Conservation (phyloP, 2,888 invertebrate species). For the Drosophila merina region DNA sequence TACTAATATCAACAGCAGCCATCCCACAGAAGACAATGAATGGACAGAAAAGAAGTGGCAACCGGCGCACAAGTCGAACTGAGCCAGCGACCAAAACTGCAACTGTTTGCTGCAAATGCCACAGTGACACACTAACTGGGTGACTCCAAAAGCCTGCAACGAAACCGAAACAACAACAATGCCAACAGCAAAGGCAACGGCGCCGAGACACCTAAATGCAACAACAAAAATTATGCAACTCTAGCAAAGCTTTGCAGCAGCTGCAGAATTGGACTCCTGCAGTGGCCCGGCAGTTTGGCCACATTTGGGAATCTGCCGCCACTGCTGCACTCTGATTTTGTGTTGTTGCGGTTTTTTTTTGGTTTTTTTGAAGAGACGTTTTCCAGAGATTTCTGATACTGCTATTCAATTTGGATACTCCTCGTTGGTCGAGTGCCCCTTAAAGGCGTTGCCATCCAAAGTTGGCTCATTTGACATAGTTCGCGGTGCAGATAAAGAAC, state of each 20-base stretch:
- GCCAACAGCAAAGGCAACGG: conserved; percentile 27
- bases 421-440: conserved; percentile 19
- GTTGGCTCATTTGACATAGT: conserved; percentile 51
- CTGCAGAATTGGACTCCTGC: conserved; percentile 49
- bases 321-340: conserved; percentile 25
- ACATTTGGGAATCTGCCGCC: conserved; percentile 73
- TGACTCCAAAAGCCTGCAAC: conserved; percentile 67
- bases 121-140: conserved; percentile 79
- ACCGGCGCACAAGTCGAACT: conserved; percentile 27
- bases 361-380: conserved; percentile 44
- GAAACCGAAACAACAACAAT: conserved; percentile 19
- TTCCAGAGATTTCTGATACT: conserved; percentile 52
- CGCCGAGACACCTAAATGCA: conserved; percentile 29
- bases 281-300: conserved; percentile 41
- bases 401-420: conserved; percentile 61
- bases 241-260: conserved; percentile 52
- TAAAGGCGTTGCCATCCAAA: conserved; percentile 45
- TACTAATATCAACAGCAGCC: conserved; percentile 55
- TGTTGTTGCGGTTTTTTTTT: conserved; percentile 31
- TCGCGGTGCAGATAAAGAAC: conserved; percentile 58
- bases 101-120: conserved; percentile 66
- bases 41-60: conserved; percentile 31
- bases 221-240: conserved; percentile 68
- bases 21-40: conserved; percentile 41
- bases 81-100: conserved; percentile 24